These are phyloP conservation scores for Lepidothrix coronata DNA, from an alignment of 2,113 vertebrate species.

Conservation along the genomic window DNA sequence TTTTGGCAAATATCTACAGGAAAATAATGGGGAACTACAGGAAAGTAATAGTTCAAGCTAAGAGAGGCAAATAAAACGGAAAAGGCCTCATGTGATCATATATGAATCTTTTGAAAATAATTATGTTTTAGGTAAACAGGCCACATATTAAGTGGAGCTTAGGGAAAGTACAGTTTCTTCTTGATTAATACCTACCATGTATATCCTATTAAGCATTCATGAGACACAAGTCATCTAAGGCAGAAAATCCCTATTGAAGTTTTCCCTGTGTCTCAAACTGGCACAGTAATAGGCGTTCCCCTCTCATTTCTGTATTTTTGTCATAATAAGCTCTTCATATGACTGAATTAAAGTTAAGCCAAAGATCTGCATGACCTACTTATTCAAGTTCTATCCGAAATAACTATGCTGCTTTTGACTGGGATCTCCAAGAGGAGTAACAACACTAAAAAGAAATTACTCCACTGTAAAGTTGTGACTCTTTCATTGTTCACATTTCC, in stretches of 20 bases:
- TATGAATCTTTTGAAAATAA: neutral
- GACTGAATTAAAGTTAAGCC: neutral
- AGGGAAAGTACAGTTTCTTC: neutral
- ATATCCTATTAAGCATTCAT: neutral
- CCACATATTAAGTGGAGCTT: neutral
- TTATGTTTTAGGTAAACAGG: neutral
- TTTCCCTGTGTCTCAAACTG: neutral
- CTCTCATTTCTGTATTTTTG: neutral
- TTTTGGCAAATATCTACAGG: neutral
- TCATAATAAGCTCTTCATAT: neutral
- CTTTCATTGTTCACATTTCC: neutral
- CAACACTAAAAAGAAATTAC: neutral
- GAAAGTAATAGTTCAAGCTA: neutral
- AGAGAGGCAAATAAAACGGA: neutral
- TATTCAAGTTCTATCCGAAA: neutral
- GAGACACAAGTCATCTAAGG: neutral
- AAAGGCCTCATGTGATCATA: neutral
- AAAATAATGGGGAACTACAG: neutral
- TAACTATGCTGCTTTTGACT: accelerated
- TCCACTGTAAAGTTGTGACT: neutral
- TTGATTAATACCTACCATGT: neutral
- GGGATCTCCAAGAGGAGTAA: neutral
- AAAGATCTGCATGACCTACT: neutral
- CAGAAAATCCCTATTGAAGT: neutral
- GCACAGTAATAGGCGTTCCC: neutral